Base-by-base conservation (phyloP, 2,797 vertebrate species). In the Decapterus maruadsi region DNA sequence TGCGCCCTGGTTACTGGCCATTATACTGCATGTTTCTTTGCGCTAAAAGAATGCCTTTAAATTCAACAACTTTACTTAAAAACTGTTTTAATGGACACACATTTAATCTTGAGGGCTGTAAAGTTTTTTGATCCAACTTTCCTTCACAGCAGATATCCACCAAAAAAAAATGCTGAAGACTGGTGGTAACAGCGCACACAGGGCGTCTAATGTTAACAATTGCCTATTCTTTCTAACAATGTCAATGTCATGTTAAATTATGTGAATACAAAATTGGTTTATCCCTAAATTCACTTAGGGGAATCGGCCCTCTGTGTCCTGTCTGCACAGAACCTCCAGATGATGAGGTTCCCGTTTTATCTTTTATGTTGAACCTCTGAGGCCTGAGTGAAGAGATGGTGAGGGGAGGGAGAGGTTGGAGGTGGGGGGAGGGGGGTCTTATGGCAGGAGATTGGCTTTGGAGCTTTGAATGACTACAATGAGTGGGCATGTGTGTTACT, bases 291-390 rank as follows among this genome's bases (percentile, higher is more conserved):
- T 43, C 48, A 20, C 48, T 20, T 20, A 20, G 8, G 48, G 55
- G 45, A 29, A 26, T 31, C 7, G 58, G n/a, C 56, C 34, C 20
- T 14, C 16, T 22, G 70, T 26, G 45, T 36, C 38, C 29, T 8
- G 17, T 65, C 38, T 61, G 55, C 48, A 48, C 68, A 36, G 22
- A 61, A 50, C 17, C 31, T 60, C 19, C 22, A 59, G 38, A 61
- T 40, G 43, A 74, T 19, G 54, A 67, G 61, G 50, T 62, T 63
- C 17, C 36, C 4, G 19, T 45, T 80, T 70, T 8, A 36, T 57
- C 31, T 58, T 79, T 74, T 29, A 45, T 60, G 66, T 68, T 54
- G 38, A 59, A 75, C 34, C 45, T 78, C 63, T 48, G 46, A 48
- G 29, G 40, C 26, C 43, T 34, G 20, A 55, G 40, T 43, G 48